These are phyloP conservation scores for Macrosoma leucophasiata DNA, from an alignment of 2,888 invertebrate species.

Conservation along the genomic window DNA sequence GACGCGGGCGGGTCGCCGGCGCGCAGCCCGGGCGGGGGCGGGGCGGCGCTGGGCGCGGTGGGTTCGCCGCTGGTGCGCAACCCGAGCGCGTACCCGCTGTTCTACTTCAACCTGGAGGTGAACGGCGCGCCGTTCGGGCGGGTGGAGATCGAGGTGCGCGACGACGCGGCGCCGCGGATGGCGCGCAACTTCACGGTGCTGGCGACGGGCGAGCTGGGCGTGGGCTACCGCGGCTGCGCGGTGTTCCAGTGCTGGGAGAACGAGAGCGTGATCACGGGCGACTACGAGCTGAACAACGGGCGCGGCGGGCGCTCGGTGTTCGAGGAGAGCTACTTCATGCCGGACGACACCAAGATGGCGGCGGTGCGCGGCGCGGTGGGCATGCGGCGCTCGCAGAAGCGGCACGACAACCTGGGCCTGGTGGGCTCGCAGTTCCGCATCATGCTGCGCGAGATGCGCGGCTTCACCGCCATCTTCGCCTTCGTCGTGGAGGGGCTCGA, in stretches of 20 bases:
- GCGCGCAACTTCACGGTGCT: constrained; percentile 85
- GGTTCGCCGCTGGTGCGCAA: constrained; percentile 36
- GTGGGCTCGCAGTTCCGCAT: constrained; percentile 91
- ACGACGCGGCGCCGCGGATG: constrained; percentile 88
- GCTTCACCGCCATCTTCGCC: constrained; percentile 88
- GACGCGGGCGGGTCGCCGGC: constrained; percentile 30
- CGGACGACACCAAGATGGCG: constrained; percentile 85
- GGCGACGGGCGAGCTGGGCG: constrained; percentile 82
- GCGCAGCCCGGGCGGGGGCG: constrained; percentile 16
- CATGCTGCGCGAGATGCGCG: constrained; percentile 87
- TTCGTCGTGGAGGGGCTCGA: constrained; percentile 87
- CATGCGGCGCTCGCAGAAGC: constrained; percentile 87
- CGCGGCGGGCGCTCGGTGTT: constrained; percentile 86
- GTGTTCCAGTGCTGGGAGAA: constrained; percentile 90
- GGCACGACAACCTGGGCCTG: constrained; percentile 86
- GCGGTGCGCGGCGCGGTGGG: constrained; percentile 87
- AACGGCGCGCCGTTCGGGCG: constrained; percentile 82
- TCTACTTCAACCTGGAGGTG: constrained; percentile 85
- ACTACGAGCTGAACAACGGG: constrained; percentile 88
- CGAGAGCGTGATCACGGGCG: constrained; percentile 87
- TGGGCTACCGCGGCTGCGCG: constrained; percentile 86
- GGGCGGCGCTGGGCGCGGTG: constrained; percentile 34
- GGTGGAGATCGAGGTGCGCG: constrained; percentile 84
- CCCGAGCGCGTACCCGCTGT: constrained; percentile 77
- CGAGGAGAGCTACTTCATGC: constrained; percentile 86